Evolutionary conservation across 1,140 invertebrate genomes (phyloP), one percentile per base, ranked within the genome.

Genomic region (Notospermus geniculatus): DNA sequence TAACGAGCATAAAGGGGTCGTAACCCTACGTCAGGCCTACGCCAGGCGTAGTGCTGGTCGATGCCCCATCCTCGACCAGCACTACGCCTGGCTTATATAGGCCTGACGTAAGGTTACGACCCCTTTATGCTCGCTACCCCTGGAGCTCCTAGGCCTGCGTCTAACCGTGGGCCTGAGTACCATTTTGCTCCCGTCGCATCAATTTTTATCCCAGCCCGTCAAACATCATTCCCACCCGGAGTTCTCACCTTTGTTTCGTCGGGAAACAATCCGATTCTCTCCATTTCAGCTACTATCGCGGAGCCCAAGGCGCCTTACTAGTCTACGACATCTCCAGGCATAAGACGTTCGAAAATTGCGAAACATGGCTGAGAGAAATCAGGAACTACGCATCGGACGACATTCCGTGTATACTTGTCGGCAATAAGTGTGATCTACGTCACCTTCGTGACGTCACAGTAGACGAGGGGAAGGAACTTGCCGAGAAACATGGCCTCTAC

Each of bases 341-440:
- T n/a, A 62, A 68, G 50, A 70, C 76, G 0, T 80, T 78, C 69
- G 70, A 74, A 30, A 78, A 74, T 54, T 56, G 76, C 36, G 63
- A 70, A 25, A 73, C 74, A 60, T 79, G 72, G 75, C 36, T 77
- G 45, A 63, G 68, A 19, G 77, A 80, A 52, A 57, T 80, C 22
- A 64, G 67, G 36, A 75, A 80, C 30, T 74, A 78, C 59, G 77
- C 77, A 0, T 77, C 80, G 57, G 63, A 62, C 2, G 63, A 70
- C n/a, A 72, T 71, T 4, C 70, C 77, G 60, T 76, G 82, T n/a
- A 79, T 80, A 70, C 62, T 82, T 13, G 80, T 82, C 0, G 80
- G 79, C 9, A 79, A 80, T 62, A 80, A 80, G 60, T 70, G 66
- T 1, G 78, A 80, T 62, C 68, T 79, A 19, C 57, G 66, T 32